Percentiles rank a stretch among this genome's conserved stretches.
phyloP scores from a whole-genome alignment of 2,113 vertebrate genomes.

The Alouatta palliata region DNA sequence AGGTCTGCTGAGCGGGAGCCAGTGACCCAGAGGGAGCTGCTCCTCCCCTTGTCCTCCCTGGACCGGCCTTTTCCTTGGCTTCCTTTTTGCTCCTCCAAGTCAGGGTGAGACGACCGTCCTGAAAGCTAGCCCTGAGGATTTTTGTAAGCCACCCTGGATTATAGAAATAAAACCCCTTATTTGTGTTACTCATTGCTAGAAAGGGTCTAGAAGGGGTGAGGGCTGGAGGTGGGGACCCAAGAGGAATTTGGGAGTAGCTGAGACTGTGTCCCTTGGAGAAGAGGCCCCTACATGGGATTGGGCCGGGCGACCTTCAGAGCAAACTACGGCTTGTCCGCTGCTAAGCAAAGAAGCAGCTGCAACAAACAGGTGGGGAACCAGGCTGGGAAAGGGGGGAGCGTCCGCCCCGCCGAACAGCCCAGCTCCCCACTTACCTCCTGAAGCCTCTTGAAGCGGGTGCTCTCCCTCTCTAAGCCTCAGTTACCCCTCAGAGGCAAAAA shows the following conservation, averaged over 20 bases:
- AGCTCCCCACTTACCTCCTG: not conserved
- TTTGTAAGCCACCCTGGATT: no score
- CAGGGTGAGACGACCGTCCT: not conserved
- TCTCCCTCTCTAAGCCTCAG: not conserved
- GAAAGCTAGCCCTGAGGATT: not conserved
- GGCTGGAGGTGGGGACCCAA: not conserved
- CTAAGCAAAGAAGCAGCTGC: not conserved
- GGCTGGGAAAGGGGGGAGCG: accelerated
- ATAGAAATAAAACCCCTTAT: no score
- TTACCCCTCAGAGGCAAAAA: not conserved
- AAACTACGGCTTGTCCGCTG: accelerated
- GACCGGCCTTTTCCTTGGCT: accelerated
- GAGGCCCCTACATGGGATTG: not conserved
- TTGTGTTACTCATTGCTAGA: no score
- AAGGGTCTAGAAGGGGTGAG: no score
- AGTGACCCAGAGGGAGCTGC: accelerated
- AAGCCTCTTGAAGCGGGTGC: accelerated
- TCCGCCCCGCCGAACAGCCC: accelerated
- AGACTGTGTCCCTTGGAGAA: not conserved
- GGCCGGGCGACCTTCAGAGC: not conserved
- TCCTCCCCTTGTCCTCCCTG: not conserved
- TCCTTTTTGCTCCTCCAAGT: accelerated
- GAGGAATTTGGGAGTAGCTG: not conserved
- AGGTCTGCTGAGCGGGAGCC: not conserved
- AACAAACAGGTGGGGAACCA: accelerated